A percentile compares a stretch with the other conserved stretches of the same genome.
These are phyloP conservation scores for Naso thynnoides DNA, from an alignment of 2,797 vertebrate genomes.

Conservation along the genomic window DNA sequence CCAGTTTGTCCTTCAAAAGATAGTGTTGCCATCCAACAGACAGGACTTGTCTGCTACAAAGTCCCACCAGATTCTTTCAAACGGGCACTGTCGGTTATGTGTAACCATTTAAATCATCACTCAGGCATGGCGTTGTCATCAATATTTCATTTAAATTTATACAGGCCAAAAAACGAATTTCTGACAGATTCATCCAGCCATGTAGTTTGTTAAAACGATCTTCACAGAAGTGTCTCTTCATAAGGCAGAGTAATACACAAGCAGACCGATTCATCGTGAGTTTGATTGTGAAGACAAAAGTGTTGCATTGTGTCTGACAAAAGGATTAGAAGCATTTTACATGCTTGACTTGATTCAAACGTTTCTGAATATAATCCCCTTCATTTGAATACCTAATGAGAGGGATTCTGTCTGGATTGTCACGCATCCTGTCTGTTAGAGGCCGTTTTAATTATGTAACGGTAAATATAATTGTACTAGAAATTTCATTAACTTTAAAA, in stretches of 20 bases:
- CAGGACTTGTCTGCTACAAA: not conserved
- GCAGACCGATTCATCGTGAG: conserved; percentile 56
- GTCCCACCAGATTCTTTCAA: conserved; percentile 11
- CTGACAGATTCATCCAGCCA: conserved; percentile 29
- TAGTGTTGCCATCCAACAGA: not conserved
- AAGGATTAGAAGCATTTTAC: conserved; percentile 71
- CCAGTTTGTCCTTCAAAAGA: conserved; percentile 1
- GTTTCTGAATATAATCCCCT: conserved; percentile 68
- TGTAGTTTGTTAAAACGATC: conserved; percentile 44
- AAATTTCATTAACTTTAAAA: conserved; percentile 49
- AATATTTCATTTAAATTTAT: conserved; percentile 36
- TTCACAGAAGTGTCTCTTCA: conserved; percentile 43
- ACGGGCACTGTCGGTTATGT: not conserved
- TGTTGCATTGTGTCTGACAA: conserved; percentile 69
- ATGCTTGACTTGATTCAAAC: conserved; percentile 66
- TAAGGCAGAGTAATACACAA: conserved; percentile 17
- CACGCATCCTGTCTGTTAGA: conserved; percentile 52
- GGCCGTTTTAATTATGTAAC: conserved; percentile 42
- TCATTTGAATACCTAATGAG: conserved; percentile 79
- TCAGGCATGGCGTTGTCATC: conserved; percentile 18
- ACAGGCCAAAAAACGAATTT: conserved; percentile 20
- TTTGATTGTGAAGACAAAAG: conserved; percentile 62
- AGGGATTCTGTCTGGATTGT: conserved; percentile 60
- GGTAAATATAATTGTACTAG: conserved; percentile 56
- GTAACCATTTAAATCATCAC: conserved; percentile 30